Evolutionary conservation across 35 echinoderm and acorn worm genomes (phyloP).

Genomic region (Apostichopus japonicus): DNA sequence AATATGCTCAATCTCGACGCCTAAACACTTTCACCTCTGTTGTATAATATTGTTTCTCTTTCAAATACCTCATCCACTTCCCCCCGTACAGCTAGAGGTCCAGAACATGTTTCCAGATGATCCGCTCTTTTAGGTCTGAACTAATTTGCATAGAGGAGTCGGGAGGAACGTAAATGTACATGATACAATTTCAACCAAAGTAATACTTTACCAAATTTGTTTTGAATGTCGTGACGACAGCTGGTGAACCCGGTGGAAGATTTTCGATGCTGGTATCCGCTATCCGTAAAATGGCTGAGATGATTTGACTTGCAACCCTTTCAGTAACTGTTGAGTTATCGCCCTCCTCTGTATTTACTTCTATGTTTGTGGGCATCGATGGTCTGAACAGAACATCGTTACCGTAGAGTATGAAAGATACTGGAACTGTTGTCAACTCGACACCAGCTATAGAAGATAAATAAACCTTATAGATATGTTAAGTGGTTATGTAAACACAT

Average conservation of each 20-base stretch:
- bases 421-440: background rate
- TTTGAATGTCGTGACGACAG: constrained; percentile 15
- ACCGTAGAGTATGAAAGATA: constrained; percentile 20
- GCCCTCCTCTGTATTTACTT: background rate
- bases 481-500: background rate
- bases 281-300: background rate
- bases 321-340: background rate
- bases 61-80: no score
- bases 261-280: background rate
- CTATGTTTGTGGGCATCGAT: background rate
- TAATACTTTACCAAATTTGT: background rate
- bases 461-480: no score
- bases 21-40: no score
- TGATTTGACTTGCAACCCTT: constrained; percentile 18
- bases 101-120: no score
- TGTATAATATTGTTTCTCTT: no score
- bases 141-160: no score
- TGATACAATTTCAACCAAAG: no score
- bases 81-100: no score
- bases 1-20: no score
- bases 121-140: no score
- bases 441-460: background rate
- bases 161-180: no score
- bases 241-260: background rate
- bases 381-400: background rate